A percentile compares a stretch with the other conserved stretches of the same genome.
Evolutionary conservation across 2,888 invertebrate species (phyloP).

Genomic region (Polydrusus tereticollis): DNA sequence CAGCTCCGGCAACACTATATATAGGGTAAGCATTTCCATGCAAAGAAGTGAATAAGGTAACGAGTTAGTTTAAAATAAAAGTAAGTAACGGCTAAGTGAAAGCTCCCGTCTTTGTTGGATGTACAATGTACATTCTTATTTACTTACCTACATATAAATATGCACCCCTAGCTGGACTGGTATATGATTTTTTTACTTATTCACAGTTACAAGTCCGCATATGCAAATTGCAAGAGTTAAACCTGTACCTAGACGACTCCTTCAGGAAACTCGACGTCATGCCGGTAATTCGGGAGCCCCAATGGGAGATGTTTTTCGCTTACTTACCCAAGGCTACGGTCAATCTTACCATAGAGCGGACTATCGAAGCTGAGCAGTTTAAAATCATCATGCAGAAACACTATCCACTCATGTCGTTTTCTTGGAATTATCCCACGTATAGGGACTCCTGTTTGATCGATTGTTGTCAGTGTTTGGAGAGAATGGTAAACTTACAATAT

Average conservation of each 20-base stretch:
- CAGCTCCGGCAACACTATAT: too few species aligned
- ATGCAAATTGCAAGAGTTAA: slow-evolving; percentile 26
- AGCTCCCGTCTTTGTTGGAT: too few species aligned
- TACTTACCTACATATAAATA: too few species aligned
- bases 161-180: too few species aligned
- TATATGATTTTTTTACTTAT: slow-evolving; percentile 1
- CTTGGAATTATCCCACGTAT: slow-evolving; percentile 32
- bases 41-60: too few species aligned
- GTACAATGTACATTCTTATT: too few species aligned
- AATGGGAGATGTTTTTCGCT: slow-evolving; percentile 33
- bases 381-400: slow-evolving; percentile 29
- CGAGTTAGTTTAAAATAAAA: too few species aligned
- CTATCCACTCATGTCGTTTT: slow-evolving; percentile 34
- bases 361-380: slow-evolving; percentile 31
- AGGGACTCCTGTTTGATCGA: slow-evolving; percentile 34
- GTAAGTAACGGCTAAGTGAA: too few species aligned
- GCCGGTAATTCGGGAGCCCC: neutral
- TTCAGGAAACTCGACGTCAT: slow-evolving; percentile 17
- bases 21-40: neutral
- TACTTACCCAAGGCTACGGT: slow-evolving; percentile 28
- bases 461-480: slow-evolving; percentile 33
- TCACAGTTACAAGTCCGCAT: slow-evolving; percentile 26
- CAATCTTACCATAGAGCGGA: slow-evolving; percentile 20
- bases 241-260: slow-evolving; percentile 33
- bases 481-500: slow-evolving; percentile 20